Evolutionary conservation across 2,888 invertebrate species (phyloP).

Genomic region (Macroteleia sp.): DNA sequence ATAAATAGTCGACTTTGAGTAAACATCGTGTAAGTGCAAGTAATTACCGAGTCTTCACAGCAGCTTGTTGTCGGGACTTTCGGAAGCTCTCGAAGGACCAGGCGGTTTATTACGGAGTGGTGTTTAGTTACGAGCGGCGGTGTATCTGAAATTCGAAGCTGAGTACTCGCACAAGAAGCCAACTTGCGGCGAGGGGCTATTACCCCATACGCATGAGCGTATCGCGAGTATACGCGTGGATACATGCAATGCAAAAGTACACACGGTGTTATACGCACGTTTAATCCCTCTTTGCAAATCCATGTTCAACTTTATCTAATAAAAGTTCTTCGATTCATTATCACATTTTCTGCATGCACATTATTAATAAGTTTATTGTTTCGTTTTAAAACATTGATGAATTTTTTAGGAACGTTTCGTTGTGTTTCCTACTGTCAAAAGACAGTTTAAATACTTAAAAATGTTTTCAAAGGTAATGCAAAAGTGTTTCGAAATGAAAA

Average conservation of each 20-base stretch:
- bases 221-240: conserved; percentile 38
- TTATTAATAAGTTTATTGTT: no score
- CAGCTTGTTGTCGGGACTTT: conserved; percentile 59
- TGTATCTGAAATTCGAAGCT: conserved; percentile 72
- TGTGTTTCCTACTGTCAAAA: no score
- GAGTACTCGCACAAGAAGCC: conserved; percentile 69
- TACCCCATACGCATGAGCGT: conserved; percentile 52
- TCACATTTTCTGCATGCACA: no score
- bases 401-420: no score
- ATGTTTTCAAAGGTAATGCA: no score
- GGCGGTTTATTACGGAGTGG: conserved; percentile 68
- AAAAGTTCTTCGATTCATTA: conserved; percentile 1
- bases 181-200: conserved; percentile 64
- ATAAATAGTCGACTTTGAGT: conserved; percentile 19
- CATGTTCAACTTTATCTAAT: conserved; percentile 19
- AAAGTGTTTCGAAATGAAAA: no score
- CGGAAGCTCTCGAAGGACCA: conserved; percentile 59
- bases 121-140: conserved; percentile 72
- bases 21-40: conserved; percentile 31
- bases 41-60: conserved; percentile 35
- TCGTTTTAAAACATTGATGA: no score
- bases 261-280: no score
- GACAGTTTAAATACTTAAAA: no score
- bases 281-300: conserved; percentile 23
- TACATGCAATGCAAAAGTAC: conserved; percentile 32